Conservation (phyloP, 2,797 vertebrate genomes). For the Tolypeutes matacus region DNA sequence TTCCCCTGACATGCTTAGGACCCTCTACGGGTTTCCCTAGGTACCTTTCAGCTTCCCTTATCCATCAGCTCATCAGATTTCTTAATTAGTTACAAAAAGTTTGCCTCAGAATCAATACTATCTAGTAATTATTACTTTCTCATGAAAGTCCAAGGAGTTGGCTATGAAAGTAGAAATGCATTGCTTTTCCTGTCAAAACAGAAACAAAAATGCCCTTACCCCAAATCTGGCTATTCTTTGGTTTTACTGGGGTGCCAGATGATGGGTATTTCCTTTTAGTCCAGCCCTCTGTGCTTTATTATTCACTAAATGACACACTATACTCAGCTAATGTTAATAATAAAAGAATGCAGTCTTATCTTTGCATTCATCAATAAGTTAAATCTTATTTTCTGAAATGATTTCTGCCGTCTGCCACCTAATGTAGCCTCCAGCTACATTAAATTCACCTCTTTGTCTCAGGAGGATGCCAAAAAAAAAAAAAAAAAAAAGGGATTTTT, state of each 20-base stretch:
- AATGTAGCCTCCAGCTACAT: not conserved
- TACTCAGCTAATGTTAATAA: not conserved
- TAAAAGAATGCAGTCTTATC: not conserved
- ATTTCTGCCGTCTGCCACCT: conserved; percentile 53
- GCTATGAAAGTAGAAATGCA: not conserved
- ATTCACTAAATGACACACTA: conserved; percentile 7
- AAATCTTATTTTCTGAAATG: conserved; percentile 41
- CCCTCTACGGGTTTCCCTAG: not conserved
- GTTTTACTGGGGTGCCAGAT: not conserved
- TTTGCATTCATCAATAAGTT: conserved; percentile 34
- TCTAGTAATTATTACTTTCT: conserved; percentile 3
- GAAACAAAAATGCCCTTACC: not conserved
- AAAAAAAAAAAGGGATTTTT: not conserved
- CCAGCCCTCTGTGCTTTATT: not conserved
- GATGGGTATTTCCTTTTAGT: not conserved
- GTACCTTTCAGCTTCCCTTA: not conserved
- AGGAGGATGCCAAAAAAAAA: not conserved
- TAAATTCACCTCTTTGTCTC: conserved; percentile 1
- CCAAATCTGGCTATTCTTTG: not conserved
- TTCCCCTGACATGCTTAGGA: not conserved
- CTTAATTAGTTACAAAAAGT: conserved; percentile 46
- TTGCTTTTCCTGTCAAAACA: conserved; percentile 30
- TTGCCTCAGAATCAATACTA: not conserved
- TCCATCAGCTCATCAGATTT: not conserved
- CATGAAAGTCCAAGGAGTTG: not conserved